Base-by-base conservation (phyloP, 2,888 invertebrate species). In the Amiota minor region DNA sequence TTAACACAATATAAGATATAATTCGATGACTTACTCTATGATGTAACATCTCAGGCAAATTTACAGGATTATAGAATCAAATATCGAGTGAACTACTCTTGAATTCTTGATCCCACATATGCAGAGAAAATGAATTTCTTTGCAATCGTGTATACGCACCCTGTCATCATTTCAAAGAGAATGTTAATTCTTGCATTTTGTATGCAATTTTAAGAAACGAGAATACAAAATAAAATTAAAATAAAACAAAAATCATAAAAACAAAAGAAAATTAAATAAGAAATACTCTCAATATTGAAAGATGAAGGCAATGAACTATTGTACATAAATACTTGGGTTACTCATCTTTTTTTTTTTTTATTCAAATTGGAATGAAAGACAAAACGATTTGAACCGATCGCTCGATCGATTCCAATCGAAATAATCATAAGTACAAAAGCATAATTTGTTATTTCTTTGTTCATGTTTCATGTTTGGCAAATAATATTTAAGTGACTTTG, bases 401-500 rank as follows among this genome's bases (percentile, higher is more conserved):
- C 61, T 20, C 65, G 11, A 67, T 35, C 9, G 9, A 46, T 18
- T 12, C 12, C 65, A 35, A 11, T 45, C 12, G 16, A 64, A 64
- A 35, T 64, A 64, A 64, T 64, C 45, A 64, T 46, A 1, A 35
- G 6, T 35, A 35, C 35, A 35, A 35, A 3, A 35, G 35, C 35
- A 35, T 35, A 35, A 35, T 35, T 35, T 35, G 35, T 35, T 12
- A 20, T 61, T 10, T n/a, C 12, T 61, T 23, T 18, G 20, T 59
- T 23, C 35, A 59, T 12, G 12, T 11, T 16, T 9, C 9, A 20
- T 8, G 23, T 23, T 61, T 6, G 18, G 35, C 20, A 16, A 12
- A 16, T 20, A 35, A 9, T 53, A n/a, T 53, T n/a, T 53, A 53
- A 53, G n/a, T 53, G 80, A 75, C 70, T 81, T 82, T 84, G 82